Conservation (phyloP, 2,113 vertebrate species). For the Caloenas nicobarica region DNA sequence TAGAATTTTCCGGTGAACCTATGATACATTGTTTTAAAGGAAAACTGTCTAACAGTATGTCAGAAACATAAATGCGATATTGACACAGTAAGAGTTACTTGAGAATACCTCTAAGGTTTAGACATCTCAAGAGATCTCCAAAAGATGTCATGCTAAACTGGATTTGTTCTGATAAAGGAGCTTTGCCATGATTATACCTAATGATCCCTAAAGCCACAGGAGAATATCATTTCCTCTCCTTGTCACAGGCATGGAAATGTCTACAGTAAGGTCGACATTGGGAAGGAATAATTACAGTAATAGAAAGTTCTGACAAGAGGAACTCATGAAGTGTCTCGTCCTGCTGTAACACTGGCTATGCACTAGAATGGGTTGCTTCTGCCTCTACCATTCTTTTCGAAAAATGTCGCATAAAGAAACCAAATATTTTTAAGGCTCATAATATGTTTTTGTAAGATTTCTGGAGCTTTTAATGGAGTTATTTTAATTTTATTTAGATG, state of each 20-base stretch:
- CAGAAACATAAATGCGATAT: background rate
- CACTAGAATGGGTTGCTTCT: background rate
- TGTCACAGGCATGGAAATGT: slow-evolving; percentile 19
- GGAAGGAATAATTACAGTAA: slow-evolving; percentile 3
- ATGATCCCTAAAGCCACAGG: slow-evolving; percentile 22
- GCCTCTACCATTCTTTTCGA: background rate
- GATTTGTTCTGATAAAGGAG: slow-evolving; percentile 39
- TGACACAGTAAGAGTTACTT: background rate
- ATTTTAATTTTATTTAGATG: slow-evolving; percentile 10
- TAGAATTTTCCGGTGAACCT: background rate
- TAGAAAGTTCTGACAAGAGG: slow-evolving; percentile 1
- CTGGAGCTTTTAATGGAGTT: background rate
- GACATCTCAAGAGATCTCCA: slow-evolving; percentile 23
- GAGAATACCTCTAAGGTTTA: slow-evolving; percentile 23
- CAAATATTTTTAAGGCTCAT: background rate
- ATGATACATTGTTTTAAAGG: background rate
- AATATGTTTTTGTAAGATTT: background rate
- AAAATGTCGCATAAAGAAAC: background rate
- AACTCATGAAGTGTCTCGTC: background rate
- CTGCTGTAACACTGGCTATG: background rate
- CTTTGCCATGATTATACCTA: slow-evolving; percentile 39
- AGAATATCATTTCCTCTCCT: slow-evolving; percentile 26
- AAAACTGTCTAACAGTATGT: background rate
- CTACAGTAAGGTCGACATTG: background rate
- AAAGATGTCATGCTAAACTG: slow-evolving; percentile 17